Evolutionary conservation across 2,113 vertebrate species (phyloP).

Genomic region (Hypomesus transpacificus): DNA sequence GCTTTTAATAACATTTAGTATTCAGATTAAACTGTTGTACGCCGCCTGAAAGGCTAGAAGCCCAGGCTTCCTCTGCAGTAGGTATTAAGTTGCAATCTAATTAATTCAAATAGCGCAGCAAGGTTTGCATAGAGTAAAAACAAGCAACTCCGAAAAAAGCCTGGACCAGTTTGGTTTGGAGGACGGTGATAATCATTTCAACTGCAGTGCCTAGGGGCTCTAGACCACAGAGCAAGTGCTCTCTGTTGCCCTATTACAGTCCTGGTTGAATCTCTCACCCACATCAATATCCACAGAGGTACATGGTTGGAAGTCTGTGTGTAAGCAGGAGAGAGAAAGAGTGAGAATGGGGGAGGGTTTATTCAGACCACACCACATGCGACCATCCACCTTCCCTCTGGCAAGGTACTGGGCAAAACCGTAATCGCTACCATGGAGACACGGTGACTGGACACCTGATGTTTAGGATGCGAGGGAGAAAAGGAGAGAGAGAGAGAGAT

Average conservation of each 20-base stretch:
- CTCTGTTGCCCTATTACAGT: not conserved
- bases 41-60: slow-evolving; percentile 25
- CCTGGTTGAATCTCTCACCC: not conserved
- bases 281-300: not conserved
- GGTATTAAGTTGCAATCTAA: slow-evolving; percentile 58
- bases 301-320: not conserved
- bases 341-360: slow-evolving; percentile 17
- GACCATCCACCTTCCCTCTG: slow-evolving; percentile 42
- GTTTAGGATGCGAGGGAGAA: slow-evolving; percentile 26
- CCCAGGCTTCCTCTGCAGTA: slow-evolving; percentile 44
- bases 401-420: slow-evolving; percentile 40
- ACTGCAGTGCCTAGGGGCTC: no score
- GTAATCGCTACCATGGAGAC: slow-evolving; percentile 24
- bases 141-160: slow-evolving; percentile 29
- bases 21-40: slow-evolving; percentile 55
- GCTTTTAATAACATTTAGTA: slow-evolving; percentile 65
- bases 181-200: no score
- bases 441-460: slow-evolving; percentile 10
- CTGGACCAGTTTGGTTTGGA: slow-evolving; percentile 3
- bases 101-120: slow-evolving; percentile 50
- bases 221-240: not conserved
- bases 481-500: no score
- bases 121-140: slow-evolving; percentile 36
- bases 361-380: slow-evolving; percentile 14
- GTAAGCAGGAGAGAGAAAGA: not conserved